Conservation (phyloP, 2,888 invertebrate genomes). For the Cyclophora albipunctata region DNA sequence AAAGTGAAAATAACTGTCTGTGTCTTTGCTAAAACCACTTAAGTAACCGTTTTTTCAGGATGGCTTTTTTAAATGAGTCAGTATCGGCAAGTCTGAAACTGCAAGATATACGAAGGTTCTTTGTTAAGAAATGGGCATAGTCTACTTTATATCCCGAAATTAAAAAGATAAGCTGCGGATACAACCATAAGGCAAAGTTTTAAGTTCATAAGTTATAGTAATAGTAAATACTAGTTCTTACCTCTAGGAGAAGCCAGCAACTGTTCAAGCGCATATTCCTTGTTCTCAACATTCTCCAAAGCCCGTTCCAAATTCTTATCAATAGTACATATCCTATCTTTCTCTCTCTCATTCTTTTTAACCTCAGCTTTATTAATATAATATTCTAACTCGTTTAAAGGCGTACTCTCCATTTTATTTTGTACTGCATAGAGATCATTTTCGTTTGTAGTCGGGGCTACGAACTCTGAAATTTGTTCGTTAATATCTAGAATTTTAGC, state of each 20-base stretch:
- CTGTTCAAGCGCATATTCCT: conserved; percentile 41
- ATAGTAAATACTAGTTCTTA: conserved; percentile 16
- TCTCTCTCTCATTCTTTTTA: conserved; percentile 8
- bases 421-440: conserved; percentile 2
- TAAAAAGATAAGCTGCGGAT: too few relatives aligned
- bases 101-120: too few relatives aligned
- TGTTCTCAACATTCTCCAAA: conserved; percentile 34
- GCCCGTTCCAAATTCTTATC: conserved; percentile 53
- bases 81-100: too few relatives aligned
- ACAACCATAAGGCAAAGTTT: too few relatives aligned
- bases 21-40: too few relatives aligned
- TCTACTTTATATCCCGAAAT: too few relatives aligned
- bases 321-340: conserved; percentile 33
- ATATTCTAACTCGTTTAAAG: conserved; percentile 12
- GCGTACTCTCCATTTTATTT: neutral
- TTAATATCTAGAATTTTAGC: neutral
- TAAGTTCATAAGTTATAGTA: too few relatives aligned
- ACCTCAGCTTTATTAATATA: conserved; percentile 13
- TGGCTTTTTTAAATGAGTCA: too few relatives aligned
- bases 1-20: too few relatives aligned
- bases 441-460: neutral
- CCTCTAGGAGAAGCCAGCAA: conserved; percentile 49
- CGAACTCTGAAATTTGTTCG: neutral
- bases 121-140: too few relatives aligned
- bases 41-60: too few relatives aligned